A percentile compares a stretch with the other conserved stretches of the same genome.
These are phyloP conservation scores for Rhagonycha fulva DNA, from an alignment of 2,888 invertebrate species.

Conservation along the genomic window DNA sequence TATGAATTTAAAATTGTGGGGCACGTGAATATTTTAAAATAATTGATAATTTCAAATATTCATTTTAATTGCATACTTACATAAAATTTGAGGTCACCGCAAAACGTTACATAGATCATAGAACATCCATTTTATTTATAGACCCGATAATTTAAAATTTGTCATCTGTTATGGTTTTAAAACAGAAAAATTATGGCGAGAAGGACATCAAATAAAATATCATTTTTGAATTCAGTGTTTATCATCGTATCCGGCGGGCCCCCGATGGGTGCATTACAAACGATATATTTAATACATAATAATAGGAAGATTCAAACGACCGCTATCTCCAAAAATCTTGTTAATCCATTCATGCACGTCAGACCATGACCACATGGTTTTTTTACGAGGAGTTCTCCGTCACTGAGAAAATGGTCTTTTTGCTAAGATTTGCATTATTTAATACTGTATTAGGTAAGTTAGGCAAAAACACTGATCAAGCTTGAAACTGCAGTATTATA, in stretches of 20 bases:
- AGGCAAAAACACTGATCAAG: too few species aligned
- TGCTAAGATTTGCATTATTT: too few species aligned
- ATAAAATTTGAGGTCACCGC: not conserved
- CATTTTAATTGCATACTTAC: not conserved
- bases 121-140: not conserved
- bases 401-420: too few species aligned
- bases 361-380: too few species aligned
- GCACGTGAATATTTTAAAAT: not conserved
- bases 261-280: not conserved
- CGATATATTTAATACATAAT: not conserved
- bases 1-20: not conserved
- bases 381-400: too few species aligned
- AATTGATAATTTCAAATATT: not conserved
- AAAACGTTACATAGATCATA: not conserved
- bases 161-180: not conserved
- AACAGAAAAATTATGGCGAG: not conserved
- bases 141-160: not conserved
- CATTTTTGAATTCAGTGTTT: not conserved
- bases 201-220: not conserved
- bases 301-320: too few species aligned
- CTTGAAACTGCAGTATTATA: too few species aligned
- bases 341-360: too few species aligned
- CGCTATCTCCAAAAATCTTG: too few species aligned
- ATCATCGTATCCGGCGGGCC: not conserved
- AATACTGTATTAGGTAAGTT: too few species aligned